A percentile compares a stretch with the other conserved stretches of the same genome.
These are phyloP conservation scores for Darevskia mixta DNA, from an alignment of 2,797 vertebrate species.

Conservation along the genomic window DNA sequence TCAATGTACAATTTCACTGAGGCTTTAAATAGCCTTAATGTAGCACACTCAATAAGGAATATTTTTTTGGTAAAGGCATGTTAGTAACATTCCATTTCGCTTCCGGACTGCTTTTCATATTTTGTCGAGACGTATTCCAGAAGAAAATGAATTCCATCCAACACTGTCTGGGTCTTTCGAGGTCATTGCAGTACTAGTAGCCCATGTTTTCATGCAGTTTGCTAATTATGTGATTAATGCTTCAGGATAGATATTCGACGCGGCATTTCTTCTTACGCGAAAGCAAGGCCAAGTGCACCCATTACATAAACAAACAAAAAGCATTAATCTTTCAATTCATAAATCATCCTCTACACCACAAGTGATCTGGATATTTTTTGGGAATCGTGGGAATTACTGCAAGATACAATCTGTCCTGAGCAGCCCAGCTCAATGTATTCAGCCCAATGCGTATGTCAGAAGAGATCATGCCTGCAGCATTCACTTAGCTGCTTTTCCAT, in stretches of 20 bases:
- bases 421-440: conserved; percentile 25
- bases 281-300: conserved; percentile 42
- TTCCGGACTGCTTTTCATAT: conserved; percentile 3
- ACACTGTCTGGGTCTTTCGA: not conserved
- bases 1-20: conserved; percentile 20
- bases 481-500: conserved; percentile 10
- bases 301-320: conserved; percentile 50
- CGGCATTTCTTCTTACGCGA: not conserved
- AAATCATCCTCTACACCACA: conserved; percentile 25
- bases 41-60: not conserved
- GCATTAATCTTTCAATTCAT: conserved; percentile 31
- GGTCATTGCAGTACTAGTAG: not conserved
- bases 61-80: not conserved
- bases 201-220: conserved; percentile 26
- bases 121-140: not conserved
- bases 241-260: conserved; percentile 23
- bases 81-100: conserved; percentile 21
- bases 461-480: conserved; percentile 45
- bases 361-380: conserved; percentile 37
- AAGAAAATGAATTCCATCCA: conserved; percentile 16
- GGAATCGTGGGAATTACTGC: conserved; percentile 40
- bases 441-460: conserved; percentile 30
- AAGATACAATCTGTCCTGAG: conserved; percentile 53
- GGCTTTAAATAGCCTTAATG: conserved; percentile 3
- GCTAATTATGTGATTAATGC: conserved; percentile 3